Conservation (phyloP, 2,888 invertebrate species). For the Tineola bisselliella region DNA sequence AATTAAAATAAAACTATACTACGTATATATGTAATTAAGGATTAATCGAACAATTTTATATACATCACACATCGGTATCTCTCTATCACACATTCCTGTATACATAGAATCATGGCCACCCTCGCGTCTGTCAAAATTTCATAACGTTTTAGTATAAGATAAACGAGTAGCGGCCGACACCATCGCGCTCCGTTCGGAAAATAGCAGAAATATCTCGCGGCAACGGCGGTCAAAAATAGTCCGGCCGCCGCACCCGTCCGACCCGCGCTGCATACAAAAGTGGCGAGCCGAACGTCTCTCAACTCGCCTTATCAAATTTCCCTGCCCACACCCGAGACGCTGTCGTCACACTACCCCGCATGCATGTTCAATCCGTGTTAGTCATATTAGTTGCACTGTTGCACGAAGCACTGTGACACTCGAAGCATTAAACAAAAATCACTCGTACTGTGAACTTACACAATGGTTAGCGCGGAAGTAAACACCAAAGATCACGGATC, state of each 20-base stretch:
- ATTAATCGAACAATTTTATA: neutral
- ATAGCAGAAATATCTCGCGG: constrained; percentile 33
- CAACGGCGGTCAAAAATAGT: constrained; percentile 56
- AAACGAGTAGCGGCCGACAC: neutral
- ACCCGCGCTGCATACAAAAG: constrained; percentile 58
- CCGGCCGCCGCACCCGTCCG: constrained; percentile 27
- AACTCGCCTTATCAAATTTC: constrained; percentile 65
- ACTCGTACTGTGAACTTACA: constrained; percentile 21
- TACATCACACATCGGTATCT: too few relatives aligned
- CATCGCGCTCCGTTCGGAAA: constrained; percentile 20
- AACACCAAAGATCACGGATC: neutral
- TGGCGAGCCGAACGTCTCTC: constrained; percentile 36
- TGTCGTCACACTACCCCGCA: constrained; percentile 24
- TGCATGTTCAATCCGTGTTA: neutral
- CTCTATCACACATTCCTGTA: neutral
- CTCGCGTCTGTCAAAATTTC: constrained; percentile 6
- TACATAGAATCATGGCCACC: neutral
- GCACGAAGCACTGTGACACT: constrained; percentile 27
- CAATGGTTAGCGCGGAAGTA: neutral
- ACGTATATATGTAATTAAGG: neutral
- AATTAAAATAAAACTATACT: neutral
- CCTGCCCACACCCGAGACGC: constrained; percentile 43
- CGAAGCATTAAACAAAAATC: constrained; percentile 45
- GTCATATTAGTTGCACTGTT: constrained; percentile 21
- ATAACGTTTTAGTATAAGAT: constrained; percentile 2